Conservation (phyloP, 2,797 vertebrate species). For the Scolopax bukidnonensis region DNA sequence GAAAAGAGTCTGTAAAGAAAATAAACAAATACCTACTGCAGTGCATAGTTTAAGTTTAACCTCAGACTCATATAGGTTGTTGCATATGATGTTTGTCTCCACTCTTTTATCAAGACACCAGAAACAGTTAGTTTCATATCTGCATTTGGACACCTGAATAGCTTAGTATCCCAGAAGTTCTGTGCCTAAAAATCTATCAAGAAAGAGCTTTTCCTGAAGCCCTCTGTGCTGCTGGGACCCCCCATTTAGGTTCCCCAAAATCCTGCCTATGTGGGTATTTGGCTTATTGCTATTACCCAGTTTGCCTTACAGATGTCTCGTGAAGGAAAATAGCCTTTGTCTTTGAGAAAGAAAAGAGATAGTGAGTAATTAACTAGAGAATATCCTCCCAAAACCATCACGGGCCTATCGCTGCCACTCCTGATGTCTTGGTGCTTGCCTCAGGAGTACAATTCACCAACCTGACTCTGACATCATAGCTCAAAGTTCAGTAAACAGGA, state of each 20-base stretch:
- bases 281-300: not conserved
- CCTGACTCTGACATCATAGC: not conserved
- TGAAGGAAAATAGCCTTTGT: not conserved
- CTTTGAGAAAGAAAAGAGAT: not conserved
- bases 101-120: not conserved
- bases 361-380: not conserved
- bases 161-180: not conserved
- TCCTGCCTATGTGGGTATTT: not conserved
- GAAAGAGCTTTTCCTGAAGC: not conserved
- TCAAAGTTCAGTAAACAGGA: not conserved
- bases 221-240: not conserved
- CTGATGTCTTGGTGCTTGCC: not conserved
- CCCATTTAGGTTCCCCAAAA: not conserved
- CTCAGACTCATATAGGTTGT: not conserved
- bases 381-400: not conserved
- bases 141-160: not conserved
- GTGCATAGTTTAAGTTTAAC: not conserved
- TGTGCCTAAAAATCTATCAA: not conserved
- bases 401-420: not conserved
- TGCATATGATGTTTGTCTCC: not conserved
- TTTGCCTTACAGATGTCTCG: not conserved
- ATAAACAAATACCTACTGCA: not conserved
- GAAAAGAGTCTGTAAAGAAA: not conserved
- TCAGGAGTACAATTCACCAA: not conserved
- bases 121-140: not conserved